Base-by-base conservation (phyloP, 2,888 invertebrate genomes). In the Euplagia quadripunctaria region DNA sequence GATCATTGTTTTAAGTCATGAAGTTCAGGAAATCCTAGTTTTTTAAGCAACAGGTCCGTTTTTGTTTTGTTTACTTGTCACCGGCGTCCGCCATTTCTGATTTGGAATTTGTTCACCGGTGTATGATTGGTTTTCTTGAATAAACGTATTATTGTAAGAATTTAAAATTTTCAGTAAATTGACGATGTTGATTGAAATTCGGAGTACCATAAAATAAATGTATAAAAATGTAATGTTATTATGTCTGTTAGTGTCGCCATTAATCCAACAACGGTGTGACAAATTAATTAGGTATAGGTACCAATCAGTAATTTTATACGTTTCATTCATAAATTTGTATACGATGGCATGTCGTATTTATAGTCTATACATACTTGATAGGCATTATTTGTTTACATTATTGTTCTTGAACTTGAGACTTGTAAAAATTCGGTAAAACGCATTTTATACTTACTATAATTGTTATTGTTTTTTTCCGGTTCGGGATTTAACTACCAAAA, bases 41-140 rank as follows among this genome's bases (percentile, higher is more conserved):
- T 92, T 93, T 92, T 86, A 91, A 85, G 96, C 96, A 96, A 96
- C 96, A 96, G 96, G 96, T 96, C 93, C 95, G 94, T 94, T 95
- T 95, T 95, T 94, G 95, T 96, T 96, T 96, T 96, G 96, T 96
- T 94, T 95, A 95, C 95, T 96, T 96, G 96, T 96, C 96, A 96
- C 95, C 95, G 96, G 96, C 94, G 95, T 96, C 96, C 94, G 96
- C 96, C 96, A 96, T 96, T 95, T 96, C 96, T 96, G 89, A 89
- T 88, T 91, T 86, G 82, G 90, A 89, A 89, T 92, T 91, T 89
- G 88, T 95, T 95, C 95, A 96, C 96, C 96, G 95, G 93, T 51
- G 41, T 64, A 43, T 66, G 64, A 51, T 66, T 73, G 14, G 5
- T 49, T 72, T 74, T 71, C 70, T 79, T 71, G 51, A 43, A 43